Percentiles rank a stretch among this genome's conserved stretches.
Evolutionary conservation across 2,113 vertebrate genomes (phyloP).

Genomic region (Daboia siamensis): DNA sequence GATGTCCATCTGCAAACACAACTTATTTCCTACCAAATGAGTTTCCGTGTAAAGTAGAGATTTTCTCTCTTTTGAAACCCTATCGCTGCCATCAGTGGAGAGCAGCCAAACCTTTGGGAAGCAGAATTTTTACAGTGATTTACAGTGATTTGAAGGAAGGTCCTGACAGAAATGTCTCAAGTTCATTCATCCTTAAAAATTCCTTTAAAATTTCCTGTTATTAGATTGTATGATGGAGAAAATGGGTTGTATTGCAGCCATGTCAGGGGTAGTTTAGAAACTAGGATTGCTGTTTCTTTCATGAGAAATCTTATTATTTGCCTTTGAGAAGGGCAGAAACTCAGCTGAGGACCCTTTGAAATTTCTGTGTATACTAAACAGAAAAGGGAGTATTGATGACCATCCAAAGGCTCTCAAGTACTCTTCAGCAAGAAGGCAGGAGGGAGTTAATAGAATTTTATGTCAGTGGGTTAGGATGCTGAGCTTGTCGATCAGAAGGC

Average conservation of each 20-base stretch:
- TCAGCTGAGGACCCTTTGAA: not conserved
- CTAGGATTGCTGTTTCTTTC: not conserved
- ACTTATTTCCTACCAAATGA: not conserved
- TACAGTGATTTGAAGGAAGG: not conserved
- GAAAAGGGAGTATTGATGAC: not conserved
- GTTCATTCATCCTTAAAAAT: not conserved
- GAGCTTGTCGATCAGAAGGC: no score
- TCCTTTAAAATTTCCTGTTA: not conserved
- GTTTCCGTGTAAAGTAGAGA: not conserved
- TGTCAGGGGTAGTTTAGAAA: not conserved
- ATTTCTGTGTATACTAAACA: not conserved
- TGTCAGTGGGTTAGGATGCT: no score
- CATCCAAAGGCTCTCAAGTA: not conserved
- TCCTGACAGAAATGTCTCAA: not conserved
- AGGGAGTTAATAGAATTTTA: not conserved
- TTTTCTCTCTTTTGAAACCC: not conserved
- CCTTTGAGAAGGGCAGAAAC: not conserved
- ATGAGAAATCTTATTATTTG: not conserved
- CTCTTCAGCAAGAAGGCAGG: not conserved
- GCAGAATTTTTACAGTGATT: not conserved
- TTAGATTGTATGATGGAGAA: not conserved
- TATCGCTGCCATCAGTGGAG: not conserved
- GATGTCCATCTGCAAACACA: not conserved
- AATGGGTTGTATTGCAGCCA: not conserved
- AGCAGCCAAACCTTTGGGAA: not conserved